Evolutionary conservation across 1,140 invertebrate species (phyloP).

Genomic region (Teleogryllus occipitalis): DNA sequence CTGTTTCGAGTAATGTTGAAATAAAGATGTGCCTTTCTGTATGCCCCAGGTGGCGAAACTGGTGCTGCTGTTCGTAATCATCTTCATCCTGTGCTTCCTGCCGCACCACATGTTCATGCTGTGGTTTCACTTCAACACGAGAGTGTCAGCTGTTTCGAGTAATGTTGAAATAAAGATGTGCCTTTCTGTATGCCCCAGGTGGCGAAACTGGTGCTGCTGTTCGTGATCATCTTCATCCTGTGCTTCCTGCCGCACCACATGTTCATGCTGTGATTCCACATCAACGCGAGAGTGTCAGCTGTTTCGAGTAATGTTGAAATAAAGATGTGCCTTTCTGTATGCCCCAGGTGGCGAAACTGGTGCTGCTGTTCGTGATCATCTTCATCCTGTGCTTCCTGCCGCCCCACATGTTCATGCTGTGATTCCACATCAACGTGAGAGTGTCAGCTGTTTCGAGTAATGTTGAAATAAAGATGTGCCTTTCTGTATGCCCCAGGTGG

Average conservation of each 20-base stretch:
- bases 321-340: not conserved
- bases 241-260: constrained; percentile 82
- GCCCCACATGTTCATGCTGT: constrained; percentile 75
- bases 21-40: too few species aligned
- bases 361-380: constrained; percentile 79
- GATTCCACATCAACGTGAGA: constrained; percentile 63
- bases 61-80: constrained; percentile 78
- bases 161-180: too few species aligned
- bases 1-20: too few species aligned
- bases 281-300: constrained; percentile 68
- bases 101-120: constrained; percentile 78
- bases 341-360: constrained; percentile 67
- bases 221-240: constrained; percentile 81
- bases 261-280: constrained; percentile 83
- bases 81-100: constrained; percentile 86
- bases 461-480: not conserved
- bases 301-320: constrained; percentile 50
- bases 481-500: constrained; percentile 43
- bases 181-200: constrained; percentile 50
- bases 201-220: constrained; percentile 79
- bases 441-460: too few species aligned
- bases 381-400: constrained; percentile 87
- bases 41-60: constrained; percentile 75
- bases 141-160: constrained; percentile 82
- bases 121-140: constrained; percentile 76